phyloP scores from a whole-genome alignment of 1,140 invertebrate genomes.

The Yoshiicerus persimilis region DNA sequence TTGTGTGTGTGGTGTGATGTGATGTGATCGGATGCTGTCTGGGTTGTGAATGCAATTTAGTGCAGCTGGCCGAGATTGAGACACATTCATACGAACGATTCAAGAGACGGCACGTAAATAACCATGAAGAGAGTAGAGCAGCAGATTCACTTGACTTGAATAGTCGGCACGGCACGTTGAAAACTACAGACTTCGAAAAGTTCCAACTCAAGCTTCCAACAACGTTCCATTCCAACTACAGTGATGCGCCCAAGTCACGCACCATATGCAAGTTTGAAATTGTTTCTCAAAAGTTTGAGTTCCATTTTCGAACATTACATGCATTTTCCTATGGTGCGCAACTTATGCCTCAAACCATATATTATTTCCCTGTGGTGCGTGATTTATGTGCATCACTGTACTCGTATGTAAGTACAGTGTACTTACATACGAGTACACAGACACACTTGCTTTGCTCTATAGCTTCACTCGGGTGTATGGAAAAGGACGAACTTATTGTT shows the following conservation, averaged over 20 bases:
- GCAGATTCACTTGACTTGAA: not conserved
- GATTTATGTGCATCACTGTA: no score
- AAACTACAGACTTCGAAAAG: not conserved
- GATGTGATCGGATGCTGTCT: not conserved
- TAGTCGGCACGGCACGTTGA: not conserved
- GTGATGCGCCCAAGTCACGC: no score
- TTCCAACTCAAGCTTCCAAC: no score
- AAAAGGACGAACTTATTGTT: not conserved
- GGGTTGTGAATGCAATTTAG: not conserved
- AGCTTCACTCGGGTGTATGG: not conserved
- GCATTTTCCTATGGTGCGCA: no score
- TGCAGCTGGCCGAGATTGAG: constrained; percentile 18
- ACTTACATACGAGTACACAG: not conserved
- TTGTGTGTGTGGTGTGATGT: not conserved
- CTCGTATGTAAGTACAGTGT: no score
- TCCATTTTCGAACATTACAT: no score
- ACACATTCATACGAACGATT: not conserved
- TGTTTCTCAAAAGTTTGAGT: no score
- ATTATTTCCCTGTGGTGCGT: no score
- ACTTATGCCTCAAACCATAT: no score
- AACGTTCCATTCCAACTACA: no score
- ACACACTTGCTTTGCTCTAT: not conserved
- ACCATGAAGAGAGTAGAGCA: not conserved
- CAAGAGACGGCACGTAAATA: not conserved
- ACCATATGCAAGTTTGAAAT: no score